Conservation (phyloP, 1,140 invertebrate genomes). For the Drosophila virilis region DNA sequence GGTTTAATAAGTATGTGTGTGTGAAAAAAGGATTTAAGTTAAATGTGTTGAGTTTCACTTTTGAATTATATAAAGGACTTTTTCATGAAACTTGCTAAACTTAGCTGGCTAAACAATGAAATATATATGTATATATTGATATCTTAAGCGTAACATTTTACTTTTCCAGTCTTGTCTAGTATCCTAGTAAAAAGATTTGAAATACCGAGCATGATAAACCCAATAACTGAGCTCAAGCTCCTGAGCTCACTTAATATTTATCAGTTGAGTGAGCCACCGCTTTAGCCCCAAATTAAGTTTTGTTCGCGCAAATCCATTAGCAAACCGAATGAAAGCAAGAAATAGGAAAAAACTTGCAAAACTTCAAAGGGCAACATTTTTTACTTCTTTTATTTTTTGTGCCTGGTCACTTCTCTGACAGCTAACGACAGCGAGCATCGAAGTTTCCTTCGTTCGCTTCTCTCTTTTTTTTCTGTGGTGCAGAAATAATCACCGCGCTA, state of each 20-base stretch:
- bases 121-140: too few species aligned
- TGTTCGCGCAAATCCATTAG: slow-evolving; percentile 57
- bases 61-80: not conserved
- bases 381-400: slow-evolving; percentile 23
- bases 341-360: slow-evolving; percentile 8
- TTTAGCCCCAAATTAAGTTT: slow-evolving; percentile 44
- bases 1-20: not conserved
- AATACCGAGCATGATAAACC: too few species aligned
- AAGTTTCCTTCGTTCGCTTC: slow-evolving; percentile 19
- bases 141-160: too few species aligned
- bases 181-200: too few species aligned
- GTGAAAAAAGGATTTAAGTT: not conserved
- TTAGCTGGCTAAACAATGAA: too few species aligned
- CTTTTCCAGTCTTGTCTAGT: too few species aligned
- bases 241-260: slow-evolving; percentile 29
- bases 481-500: slow-evolving; percentile 62
- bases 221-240: not conserved
- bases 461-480: slow-evolving; percentile 19
- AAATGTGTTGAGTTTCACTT: not conserved
- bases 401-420: slow-evolving; percentile 50
- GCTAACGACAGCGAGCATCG: slow-evolving; percentile 38
- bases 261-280: slow-evolving; percentile 19
- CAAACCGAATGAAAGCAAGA: slow-evolving; percentile 6
- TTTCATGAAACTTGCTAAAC: too few species aligned
- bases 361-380: slow-evolving; percentile 54